A percentile compares a stretch with the other conserved stretches of the same genome.
phyloP scores from a whole-genome alignment of 2,888 invertebrate genomes.

The Arctia plantaginis region DNA sequence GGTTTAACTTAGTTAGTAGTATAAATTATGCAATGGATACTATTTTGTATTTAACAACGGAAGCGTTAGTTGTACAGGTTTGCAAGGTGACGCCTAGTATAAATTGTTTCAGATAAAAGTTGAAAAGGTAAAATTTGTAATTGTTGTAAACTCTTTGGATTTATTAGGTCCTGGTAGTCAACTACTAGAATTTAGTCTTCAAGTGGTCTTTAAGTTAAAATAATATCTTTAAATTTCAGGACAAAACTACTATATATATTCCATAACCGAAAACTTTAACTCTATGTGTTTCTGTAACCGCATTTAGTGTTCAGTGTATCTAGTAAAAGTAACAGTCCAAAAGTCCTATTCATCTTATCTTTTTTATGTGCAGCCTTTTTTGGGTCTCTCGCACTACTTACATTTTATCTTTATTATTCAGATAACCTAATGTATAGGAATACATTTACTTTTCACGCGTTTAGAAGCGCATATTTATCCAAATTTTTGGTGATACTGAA shows the following conservation, averaged over 20 bases:
- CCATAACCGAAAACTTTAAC: not conserved
- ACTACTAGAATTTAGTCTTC: conserved; percentile 10
- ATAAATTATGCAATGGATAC: conserved; percentile 10
- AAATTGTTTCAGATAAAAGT: conserved; percentile 22
- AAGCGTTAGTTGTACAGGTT: conserved; percentile 10
- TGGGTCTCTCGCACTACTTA: not conserved
- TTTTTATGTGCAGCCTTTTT: not conserved
- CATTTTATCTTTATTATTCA: not conserved
- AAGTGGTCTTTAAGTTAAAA: not conserved
- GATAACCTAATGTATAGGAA: not conserved
- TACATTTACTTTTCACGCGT: not conserved
- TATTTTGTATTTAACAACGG: conserved; percentile 16
- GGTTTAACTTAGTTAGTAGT: not conserved
- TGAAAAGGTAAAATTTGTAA: not conserved
- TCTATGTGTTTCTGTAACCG: not conserved
- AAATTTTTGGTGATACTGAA: not conserved
- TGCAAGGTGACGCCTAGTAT: not conserved
- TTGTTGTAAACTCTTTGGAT: conserved; percentile 17
- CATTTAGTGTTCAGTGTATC: not conserved
- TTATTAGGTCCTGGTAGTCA: not conserved
- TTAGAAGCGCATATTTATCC: not conserved
- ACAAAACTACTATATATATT: not conserved
- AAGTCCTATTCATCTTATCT: not conserved
- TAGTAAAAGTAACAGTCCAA: not conserved
- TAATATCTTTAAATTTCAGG: not conserved